Evolutionary conservation across 1,140 invertebrate species (phyloP), one percentile per base, ranked within the genome.

Genomic region (Neodiprion lecontei): DNA sequence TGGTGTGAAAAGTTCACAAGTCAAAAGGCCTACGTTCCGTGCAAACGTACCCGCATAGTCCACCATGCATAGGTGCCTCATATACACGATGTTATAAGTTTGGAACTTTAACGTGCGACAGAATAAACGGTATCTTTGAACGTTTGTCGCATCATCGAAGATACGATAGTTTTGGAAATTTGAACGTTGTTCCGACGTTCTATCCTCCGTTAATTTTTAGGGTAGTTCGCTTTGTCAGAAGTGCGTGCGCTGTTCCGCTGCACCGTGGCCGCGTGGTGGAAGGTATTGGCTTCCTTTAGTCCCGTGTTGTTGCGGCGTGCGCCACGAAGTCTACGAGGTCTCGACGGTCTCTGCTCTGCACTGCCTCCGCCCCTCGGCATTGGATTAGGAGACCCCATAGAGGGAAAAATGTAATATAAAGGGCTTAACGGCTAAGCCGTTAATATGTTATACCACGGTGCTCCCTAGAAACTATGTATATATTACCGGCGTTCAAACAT

Each of bases 321-420:
- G 23, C 9, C 7, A 71, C 5, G 10, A 40, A 40, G 28, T 40
- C 28, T 40, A 40, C 28, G 28, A 40, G 28, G 28, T 40, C 5
- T 40, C 28, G 28, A 40, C 28, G 28, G 28, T 9, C 53, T 61
- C 53, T 61, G 53, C 28, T 40, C 28, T 40, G 28, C 28, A 40
- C 28, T 40, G 80, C 50, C 53, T 74, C 67, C 70, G 50, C 53
- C 74, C 79, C 77, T 78, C 83, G 82, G 84, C 82, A 82, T 85
- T 84, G 87, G 87, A 88, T 88, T 88, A 88, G 81, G 73, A 85
- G 85, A 87, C 87, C 86, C 86, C 86, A 87, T 87, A 87, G 83
- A 87, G 86, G 87, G 88, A 88, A 89, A 89, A 89, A 89, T 88
- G 87, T 89, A 89, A 89, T 89, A 89, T 89, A 89, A 89, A 89